Evolutionary conservation across 2,888 invertebrate genomes (phyloP), one percentile per base, ranked within the genome.

Genomic region (Drosophila maculinotata): DNA sequence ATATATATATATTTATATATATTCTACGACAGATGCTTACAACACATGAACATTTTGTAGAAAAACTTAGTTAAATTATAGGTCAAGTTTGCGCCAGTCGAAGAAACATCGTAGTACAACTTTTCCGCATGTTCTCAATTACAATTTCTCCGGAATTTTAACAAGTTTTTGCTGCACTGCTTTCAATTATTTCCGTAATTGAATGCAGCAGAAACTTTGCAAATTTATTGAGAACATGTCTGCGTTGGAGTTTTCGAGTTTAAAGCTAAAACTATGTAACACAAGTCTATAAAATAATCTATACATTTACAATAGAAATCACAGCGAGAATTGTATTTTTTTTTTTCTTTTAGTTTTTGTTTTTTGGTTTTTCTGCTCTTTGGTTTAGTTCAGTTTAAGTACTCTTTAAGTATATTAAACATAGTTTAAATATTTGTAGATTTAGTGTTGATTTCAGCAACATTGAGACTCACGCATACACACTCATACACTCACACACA

Each of bases 261-360:
- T 67, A 12, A 36, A 53, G 51, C 76, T 87, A 76, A 66, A 76
- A 79, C 83, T 87, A 79, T 76, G 64, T 66, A 82, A 82, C 86
- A 69, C 68, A 87, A 68, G 69, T 71, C 72, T 75, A 69, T 73
- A 69, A 82, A 87, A 86, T 74, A 79, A 85, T 81, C 56, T 80
- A 78, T 75, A 79, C 65, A 73, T 59, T 53, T 77, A 79, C 64
- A 69, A 87, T 87, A 87, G 88, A 88, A 84, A 84, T 84, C 84
- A 84, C 84, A 84, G 84, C 88, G 76, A 88, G 84, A 84, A 88
- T 88, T 84, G 56, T 59, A 74, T 69, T 67, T 65, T 59, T 39
- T 62, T 54, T 47, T 28, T 7, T 59, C 36, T 62, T 54, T 47
- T 28, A 5, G 8, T 49, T 48, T 17, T 28, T 71, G 45, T 65